A percentile compares a stretch with the other conserved stretches of the same genome.
These are phyloP conservation scores for Brienomyrus longianalis DNA, from an alignment of 2,113 vertebrate genomes.

Conservation along the genomic window DNA sequence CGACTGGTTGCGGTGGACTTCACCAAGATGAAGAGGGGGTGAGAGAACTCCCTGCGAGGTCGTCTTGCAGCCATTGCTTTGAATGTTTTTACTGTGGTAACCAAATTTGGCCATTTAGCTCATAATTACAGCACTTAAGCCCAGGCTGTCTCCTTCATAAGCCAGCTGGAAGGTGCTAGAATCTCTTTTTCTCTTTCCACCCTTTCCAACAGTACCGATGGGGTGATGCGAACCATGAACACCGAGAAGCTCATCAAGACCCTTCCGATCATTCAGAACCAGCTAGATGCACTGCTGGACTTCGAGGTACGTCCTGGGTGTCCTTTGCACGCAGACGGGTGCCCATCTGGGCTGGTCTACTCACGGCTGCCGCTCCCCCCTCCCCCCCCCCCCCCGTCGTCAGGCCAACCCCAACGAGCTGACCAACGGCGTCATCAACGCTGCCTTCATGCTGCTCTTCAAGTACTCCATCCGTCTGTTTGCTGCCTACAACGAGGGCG, in stretches of 20 bases:
- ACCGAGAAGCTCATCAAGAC: constrained; percentile 93
- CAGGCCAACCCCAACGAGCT: constrained; percentile 94
- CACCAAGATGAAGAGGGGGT: constrained; percentile 95
- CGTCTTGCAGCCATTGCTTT: background rate
- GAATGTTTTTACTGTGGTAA: background rate
- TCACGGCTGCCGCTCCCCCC: background rate
- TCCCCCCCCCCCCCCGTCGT: background rate
- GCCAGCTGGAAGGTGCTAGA: background rate
- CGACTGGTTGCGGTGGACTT: constrained; percentile 94
- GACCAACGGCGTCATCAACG: constrained; percentile 94
- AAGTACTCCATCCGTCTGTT: constrained; percentile 96
- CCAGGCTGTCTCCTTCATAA: background rate
- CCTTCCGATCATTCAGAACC: constrained; percentile 90
- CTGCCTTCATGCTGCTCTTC: constrained; percentile 93
- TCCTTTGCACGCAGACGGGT: background rate
- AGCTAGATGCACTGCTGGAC: constrained; percentile 91
- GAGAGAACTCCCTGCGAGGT: constrained; percentile 38
- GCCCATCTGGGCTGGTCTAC: background rate
- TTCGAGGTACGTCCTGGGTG: constrained; percentile 74
- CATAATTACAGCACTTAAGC: background rate
- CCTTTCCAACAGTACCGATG: constrained; percentile 67
- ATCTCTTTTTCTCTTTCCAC: background rate
- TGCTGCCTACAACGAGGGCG: constrained; percentile 90
- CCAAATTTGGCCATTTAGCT: background rate
- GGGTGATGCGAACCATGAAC: constrained; percentile 94